These are phyloP conservation scores for Mystacornis crossleyi DNA, from an alignment of 2,113 vertebrate species.

Conservation along the genomic window DNA sequence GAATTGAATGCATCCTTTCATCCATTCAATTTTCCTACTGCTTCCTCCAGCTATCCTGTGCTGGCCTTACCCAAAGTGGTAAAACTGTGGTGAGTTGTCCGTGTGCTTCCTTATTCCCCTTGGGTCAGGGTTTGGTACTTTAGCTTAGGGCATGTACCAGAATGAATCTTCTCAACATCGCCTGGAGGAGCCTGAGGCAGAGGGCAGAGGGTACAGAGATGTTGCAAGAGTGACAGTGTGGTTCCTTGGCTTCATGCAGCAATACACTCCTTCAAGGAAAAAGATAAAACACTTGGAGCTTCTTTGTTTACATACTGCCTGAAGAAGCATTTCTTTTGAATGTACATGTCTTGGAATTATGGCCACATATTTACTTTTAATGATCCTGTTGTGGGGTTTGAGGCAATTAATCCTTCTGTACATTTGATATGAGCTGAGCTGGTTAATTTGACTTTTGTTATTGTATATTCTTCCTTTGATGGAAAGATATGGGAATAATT, in stretches of 20 bases:
- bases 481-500: not conserved
- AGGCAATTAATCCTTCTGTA: not conserved
- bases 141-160: not conserved
- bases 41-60: not conserved
- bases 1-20: not conserved
- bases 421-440: not conserved
- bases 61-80: not conserved
- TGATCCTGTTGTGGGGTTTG: not conserved
- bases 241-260: not conserved
- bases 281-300: not conserved
- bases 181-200: not conserved
- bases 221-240: not conserved
- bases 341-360: not conserved
- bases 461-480: not conserved
- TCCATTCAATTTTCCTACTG: fast-evolving
- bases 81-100: fast-evolving
- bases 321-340: not conserved
- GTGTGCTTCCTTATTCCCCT: not conserved
- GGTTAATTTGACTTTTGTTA: not conserved
- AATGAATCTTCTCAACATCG: not conserved
- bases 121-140: not conserved
- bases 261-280: not conserved
- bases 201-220: not conserved
- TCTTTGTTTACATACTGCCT: not conserved
- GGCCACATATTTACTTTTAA: not conserved